A percentile compares a stretch with the other conserved stretches of the same genome.
Evolutionary conservation across 1,140 invertebrate genomes (phyloP).

Genomic region (Planococcus citri): DNA sequence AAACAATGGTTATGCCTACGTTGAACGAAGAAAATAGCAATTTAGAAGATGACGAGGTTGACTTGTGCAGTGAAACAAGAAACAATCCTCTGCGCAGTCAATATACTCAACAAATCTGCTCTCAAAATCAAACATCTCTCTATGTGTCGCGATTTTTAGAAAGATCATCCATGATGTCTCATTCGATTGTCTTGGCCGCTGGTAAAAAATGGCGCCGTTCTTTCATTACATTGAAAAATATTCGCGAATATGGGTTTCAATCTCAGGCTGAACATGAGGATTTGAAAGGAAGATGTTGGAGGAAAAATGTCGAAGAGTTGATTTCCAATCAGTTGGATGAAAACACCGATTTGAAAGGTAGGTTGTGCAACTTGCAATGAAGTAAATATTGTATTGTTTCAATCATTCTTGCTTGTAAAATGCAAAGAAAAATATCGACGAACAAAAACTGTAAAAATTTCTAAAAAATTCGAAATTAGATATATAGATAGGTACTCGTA

Average conservation of each 20-base stretch:
- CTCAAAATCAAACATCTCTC: background rate
- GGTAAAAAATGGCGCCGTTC: slow-evolving; percentile 5
- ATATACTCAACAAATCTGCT: background rate
- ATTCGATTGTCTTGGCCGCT: background rate
- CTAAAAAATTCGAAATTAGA: too few relatives aligned
- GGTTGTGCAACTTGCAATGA: background rate
- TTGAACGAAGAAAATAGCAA: background rate
- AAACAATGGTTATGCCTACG: background rate
- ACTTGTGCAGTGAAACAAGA: too few relatives aligned
- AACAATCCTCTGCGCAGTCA: too few relatives aligned
- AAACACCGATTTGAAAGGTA: background rate
- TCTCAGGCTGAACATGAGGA: background rate
- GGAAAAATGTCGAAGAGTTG: background rate
- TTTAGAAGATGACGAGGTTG: too few relatives aligned
- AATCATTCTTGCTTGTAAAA: background rate
- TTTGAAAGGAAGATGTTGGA: background rate
- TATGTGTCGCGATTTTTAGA: background rate
- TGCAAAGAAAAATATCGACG: background rate
- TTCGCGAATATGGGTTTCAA: background rate
- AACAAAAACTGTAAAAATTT: too few relatives aligned
- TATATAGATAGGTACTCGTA: too few relatives aligned
- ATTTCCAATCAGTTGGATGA: background rate
- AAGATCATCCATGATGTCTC: background rate
- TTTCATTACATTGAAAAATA: slow-evolving; percentile 11
- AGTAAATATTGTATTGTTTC: background rate